Conservation (phyloP, 1,140 invertebrate genomes). For the Drosophila ironensis region DNA sequence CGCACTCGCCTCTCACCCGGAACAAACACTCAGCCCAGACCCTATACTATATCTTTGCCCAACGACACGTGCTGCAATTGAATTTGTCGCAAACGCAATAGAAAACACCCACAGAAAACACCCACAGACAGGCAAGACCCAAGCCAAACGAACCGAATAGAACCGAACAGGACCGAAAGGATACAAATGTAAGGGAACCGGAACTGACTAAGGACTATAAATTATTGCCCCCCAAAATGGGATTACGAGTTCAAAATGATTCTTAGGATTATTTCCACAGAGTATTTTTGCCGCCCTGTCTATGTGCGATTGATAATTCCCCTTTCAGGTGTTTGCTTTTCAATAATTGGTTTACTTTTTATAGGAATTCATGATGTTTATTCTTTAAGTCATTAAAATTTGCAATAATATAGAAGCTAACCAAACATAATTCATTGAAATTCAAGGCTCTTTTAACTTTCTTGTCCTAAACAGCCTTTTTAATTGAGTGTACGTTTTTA, state of each 20-base stretch:
- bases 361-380: no score
- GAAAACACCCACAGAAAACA: slow-evolving; percentile 62
- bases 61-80: slow-evolving; percentile 77
- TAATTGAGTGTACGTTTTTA: no score
- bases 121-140: not conserved
- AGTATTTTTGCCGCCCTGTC: not conserved
- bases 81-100: slow-evolving; percentile 75
- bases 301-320: no score
- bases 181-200: slow-evolving; percentile 10
- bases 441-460: no score
- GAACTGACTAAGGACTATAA: slow-evolving; percentile 9
- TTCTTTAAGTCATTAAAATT: no score
- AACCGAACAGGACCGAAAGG: not conserved
- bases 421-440: no score
- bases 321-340: no score
- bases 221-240: slow-evolving; percentile 1
- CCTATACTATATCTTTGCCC: slow-evolving; percentile 29
- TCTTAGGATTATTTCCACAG: not conserved
- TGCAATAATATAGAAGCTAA: no score
- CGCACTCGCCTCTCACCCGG: not conserved
- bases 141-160: not conserved
- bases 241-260: slow-evolving; percentile 31
- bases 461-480: no score
- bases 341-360: no score
- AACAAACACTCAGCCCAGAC: no score